Conservation (phyloP, 2,888 invertebrate genomes). For the Cepaea hortensis region DNA sequence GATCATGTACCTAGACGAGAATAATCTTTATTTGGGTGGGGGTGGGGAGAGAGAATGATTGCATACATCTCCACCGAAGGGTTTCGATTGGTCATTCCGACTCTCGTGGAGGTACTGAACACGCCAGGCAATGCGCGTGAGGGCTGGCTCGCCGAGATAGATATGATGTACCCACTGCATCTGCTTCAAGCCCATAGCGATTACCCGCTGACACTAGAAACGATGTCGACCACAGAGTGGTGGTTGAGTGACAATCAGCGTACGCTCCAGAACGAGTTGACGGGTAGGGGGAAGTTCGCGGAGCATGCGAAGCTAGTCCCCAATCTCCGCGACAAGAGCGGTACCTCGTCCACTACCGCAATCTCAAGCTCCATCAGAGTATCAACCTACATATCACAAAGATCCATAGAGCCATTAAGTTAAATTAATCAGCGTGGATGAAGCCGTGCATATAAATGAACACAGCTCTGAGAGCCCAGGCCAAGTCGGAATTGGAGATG, state of each 20-base stretch:
- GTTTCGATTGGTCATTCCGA: not conserved
- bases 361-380: slow-evolving; percentile 63
- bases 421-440: slow-evolving; percentile 59
- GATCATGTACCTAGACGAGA: not conserved
- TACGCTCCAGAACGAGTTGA: not conserved
- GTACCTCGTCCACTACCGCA: slow-evolving; percentile 66
- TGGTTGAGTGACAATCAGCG: slow-evolving; percentile 30
- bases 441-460: too few relatives aligned
- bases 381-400: slow-evolving; percentile 58
- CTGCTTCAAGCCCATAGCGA: slow-evolving; percentile 72
- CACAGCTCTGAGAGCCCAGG: not conserved
- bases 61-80: not conserved
- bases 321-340: not conserved
- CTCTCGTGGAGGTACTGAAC: not conserved
- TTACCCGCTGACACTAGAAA: slow-evolving; percentile 58
- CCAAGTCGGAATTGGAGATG: not conserved
- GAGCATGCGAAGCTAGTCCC: slow-evolving; percentile 15
- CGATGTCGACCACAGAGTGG: slow-evolving; percentile 45
- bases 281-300: too few relatives aligned
- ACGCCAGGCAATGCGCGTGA: not conserved
- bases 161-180: slow-evolving; percentile 75
- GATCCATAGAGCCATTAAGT: slow-evolving; percentile 67
- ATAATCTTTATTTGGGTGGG: not conserved
- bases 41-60: not conserved
- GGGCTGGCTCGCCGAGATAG: slow-evolving; percentile 75